phyloP scores from a whole-genome alignment of 1,140 invertebrate species.

The Drosophila mauritiana region DNA sequence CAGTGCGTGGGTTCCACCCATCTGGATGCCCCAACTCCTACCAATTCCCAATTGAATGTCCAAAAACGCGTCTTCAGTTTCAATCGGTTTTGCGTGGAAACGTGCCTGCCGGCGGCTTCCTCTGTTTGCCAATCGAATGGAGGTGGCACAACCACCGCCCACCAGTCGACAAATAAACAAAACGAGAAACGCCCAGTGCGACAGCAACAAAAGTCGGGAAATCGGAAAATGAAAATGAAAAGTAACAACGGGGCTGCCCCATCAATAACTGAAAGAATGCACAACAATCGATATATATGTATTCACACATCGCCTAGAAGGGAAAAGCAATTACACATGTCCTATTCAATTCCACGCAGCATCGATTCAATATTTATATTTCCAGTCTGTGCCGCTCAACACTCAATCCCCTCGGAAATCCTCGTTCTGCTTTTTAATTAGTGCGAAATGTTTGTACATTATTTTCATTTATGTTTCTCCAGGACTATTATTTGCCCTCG shows the following conservation, averaged over 20 bases:
- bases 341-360: conserved; percentile 40
- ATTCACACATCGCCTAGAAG: conserved; percentile 39
- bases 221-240: conserved; percentile 13
- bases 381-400: background rate
- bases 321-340: conserved; percentile 79
- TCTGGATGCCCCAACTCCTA: conserved; percentile 1
- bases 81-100: conserved; percentile 58
- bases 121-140: conserved; percentile 68
- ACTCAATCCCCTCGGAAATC: background rate
- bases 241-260: conserved; percentile 5
- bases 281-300: conserved; percentile 28
- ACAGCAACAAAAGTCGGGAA: conserved; percentile 15
- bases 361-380: conserved; percentile 60
- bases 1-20: conserved; percentile 24
- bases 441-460: conserved; percentile 77
- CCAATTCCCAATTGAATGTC: conserved; percentile 61
- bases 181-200: conserved; percentile 20
- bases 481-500: conserved; percentile 63
- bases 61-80: conserved; percentile 68
- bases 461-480: conserved; percentile 66
- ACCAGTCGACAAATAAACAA: conserved; percentile 25
- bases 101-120: conserved; percentile 53
- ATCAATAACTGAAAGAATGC: conserved; percentile 22
- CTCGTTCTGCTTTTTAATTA: conserved; percentile 64
- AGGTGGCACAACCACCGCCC: conserved; percentile 25